A percentile compares a stretch with the other conserved stretches of the same genome.
Evolutionary conservation across 2,797 vertebrate species (phyloP).

Genomic region (Aphelocoma californica): DNA sequence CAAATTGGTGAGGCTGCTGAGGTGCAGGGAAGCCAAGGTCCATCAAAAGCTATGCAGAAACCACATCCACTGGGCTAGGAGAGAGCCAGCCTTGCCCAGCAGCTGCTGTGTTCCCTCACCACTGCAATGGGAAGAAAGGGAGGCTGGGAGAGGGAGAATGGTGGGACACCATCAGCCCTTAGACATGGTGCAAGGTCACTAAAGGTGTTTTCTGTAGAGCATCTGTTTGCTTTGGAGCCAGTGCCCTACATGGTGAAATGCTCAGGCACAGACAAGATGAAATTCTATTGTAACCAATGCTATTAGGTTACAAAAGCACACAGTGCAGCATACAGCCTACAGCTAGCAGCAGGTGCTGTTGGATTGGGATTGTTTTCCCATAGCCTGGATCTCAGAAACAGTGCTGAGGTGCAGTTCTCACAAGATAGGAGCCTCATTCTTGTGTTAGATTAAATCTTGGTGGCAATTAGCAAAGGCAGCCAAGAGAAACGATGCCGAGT

Average conservation of each 20-base stretch:
- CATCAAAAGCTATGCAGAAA: neutral
- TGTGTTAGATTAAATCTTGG: neutral
- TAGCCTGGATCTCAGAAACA: neutral
- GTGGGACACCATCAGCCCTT: neutral
- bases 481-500: rapidly evolving
- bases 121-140: neutral
- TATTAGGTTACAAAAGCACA: neutral
- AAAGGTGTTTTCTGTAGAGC: neutral
- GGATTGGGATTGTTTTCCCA: neutral
- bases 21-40: neutral
- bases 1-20: neutral
- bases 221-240: neutral
- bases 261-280: neutral
- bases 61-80: neutral
- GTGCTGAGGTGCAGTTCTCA: neutral
- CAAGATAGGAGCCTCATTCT: rapidly evolving
- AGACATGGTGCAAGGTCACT: neutral
- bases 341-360: neutral
- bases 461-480: neutral
- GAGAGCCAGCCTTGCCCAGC: neutral
- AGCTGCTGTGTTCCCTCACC: neutral
- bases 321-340: neutral
- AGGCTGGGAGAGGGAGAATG: neutral
- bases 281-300: neutral
- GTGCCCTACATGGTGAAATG: neutral